Evolutionary conservation across 2,113 vertebrate species (phyloP).

Genomic region (Sorex fumeus): DNA sequence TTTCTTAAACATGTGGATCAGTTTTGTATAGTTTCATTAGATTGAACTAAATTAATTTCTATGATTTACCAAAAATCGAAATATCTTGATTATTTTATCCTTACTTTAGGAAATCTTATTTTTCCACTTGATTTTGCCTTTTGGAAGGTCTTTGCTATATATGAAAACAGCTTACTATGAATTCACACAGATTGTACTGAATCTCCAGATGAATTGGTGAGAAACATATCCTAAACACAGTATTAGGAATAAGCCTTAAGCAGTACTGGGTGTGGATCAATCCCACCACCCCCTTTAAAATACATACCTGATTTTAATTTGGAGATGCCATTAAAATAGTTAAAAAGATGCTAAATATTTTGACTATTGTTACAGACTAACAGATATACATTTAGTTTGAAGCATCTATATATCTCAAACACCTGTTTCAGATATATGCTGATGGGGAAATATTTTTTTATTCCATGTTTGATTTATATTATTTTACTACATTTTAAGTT

Average conservation of each 20-base stretch:
- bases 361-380: neutral
- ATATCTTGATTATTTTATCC: too few relatives aligned
- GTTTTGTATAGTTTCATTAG: too few relatives aligned
- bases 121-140: too few relatives aligned
- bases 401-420: conserved; percentile 12
- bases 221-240: too few relatives aligned
- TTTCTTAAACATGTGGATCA: neutral
- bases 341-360: neutral
- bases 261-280: too few relatives aligned
- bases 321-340: neutral
- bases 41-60: too few relatives aligned
- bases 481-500: neutral
- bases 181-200: too few relatives aligned
- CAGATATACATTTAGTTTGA: conserved; percentile 24
- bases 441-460: conserved; percentile 55
- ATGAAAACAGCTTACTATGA: too few relatives aligned
- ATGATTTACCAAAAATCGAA: too few relatives aligned
- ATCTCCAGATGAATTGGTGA: neutral
- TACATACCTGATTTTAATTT: conserved; percentile 20
- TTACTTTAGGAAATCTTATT: too few relatives aligned
- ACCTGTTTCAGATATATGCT: conserved; percentile 25
- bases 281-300: neutral
- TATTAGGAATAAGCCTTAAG: too few relatives aligned
- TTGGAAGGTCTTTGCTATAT: too few relatives aligned
- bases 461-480: conserved; percentile 38